Base-by-base conservation (phyloP, 2,113 vertebrate species). In the Heterotilapia buettikoferi region DNA sequence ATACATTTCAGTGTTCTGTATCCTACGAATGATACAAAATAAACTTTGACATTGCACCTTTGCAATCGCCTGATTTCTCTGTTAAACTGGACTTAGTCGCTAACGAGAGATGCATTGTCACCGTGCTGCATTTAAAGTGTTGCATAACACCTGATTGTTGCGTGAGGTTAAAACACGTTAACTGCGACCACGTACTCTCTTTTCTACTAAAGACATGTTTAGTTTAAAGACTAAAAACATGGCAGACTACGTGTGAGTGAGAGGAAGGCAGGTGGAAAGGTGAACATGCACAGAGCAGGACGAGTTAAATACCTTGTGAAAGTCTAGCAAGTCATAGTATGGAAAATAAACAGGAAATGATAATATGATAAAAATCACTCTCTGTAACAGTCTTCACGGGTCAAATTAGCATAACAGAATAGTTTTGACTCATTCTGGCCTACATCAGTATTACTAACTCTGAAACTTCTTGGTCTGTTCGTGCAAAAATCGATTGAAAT, bases 21-120 rank as follows among this genome's bases (percentile, higher is more conserved):
- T 95, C 94, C 84, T 85, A 93, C 92, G 78, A 95, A 95, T 95
- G 91, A 94, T 95, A 93, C 92, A 89, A 96, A 96, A 96, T 96
- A 96, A 97, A 97, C 92, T 95, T 96, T 95, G 95, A 95, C 95
- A 95, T 93, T 95, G 93, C 94, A 94, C 90, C 91, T 93, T 96
- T 91, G 90, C 80, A 90, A 84, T 94, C 31, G 71, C 80, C 50
- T 83, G 80, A 76, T 84, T 85, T 85, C 45, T 78, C 45, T 78
- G 19, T 78, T 33, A 14, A 52, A 52, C 18, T 7, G 8, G 73
- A 9, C 73, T 47, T 73, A 18, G 38, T 26, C 1, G 0, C 71
- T 76, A 7, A 31, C 9, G 9, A 19, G 9, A 76, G 24, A 50
- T 50, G 2, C 1, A 31, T 50, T 7, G 16, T 76, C 71, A 50